phyloP scores from a whole-genome alignment of 2,888 invertebrate genomes.

The Megalurothrips usitatus region DNA sequence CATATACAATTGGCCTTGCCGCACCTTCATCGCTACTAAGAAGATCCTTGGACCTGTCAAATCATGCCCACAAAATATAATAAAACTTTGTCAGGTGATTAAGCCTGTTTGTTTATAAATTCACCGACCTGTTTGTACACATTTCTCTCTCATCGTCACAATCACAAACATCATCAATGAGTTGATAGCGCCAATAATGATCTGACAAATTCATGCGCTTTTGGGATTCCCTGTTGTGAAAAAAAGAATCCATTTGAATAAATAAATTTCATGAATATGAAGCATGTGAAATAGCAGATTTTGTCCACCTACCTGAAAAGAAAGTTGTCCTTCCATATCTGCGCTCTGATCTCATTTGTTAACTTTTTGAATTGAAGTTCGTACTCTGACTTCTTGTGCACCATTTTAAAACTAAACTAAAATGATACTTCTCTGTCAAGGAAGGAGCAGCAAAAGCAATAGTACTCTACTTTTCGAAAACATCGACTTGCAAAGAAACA shows the following conservation, averaged over 20 bases:
- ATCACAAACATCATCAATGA: constrained; percentile 35
- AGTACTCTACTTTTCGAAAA: too few relatives aligned
- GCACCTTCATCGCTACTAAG: not conserved
- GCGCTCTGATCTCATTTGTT: constrained; percentile 34
- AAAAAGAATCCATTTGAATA: too few relatives aligned
- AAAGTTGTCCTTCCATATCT: constrained; percentile 36
- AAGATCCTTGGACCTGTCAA: not conserved
- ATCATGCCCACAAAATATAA: too few relatives aligned
- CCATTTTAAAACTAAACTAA: constrained; percentile 30
- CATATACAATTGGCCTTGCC: not conserved
- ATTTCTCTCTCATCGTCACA: constrained; percentile 33
- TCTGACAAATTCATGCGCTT: constrained; percentile 36
- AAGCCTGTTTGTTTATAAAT: too few relatives aligned
- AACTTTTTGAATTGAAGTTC: constrained; percentile 33
- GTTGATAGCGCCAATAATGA: constrained; percentile 37
- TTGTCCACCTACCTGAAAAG: not conserved
- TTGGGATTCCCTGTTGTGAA: constrained; percentile 32
- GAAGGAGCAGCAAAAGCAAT: too few relatives aligned
- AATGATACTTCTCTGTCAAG: too few relatives aligned
- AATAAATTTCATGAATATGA: constrained; percentile 1
- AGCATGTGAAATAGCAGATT: not conserved
- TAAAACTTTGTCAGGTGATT: too few relatives aligned
- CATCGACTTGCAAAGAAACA: too few relatives aligned
- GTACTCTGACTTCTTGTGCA: constrained; percentile 36
- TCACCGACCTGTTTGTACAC: too few relatives aligned